Evolutionary conservation across 2,797 vertebrate species (phyloP), one percentile per base, ranked within the genome.

Genomic region (Sphaeramia orbicularis): DNA sequence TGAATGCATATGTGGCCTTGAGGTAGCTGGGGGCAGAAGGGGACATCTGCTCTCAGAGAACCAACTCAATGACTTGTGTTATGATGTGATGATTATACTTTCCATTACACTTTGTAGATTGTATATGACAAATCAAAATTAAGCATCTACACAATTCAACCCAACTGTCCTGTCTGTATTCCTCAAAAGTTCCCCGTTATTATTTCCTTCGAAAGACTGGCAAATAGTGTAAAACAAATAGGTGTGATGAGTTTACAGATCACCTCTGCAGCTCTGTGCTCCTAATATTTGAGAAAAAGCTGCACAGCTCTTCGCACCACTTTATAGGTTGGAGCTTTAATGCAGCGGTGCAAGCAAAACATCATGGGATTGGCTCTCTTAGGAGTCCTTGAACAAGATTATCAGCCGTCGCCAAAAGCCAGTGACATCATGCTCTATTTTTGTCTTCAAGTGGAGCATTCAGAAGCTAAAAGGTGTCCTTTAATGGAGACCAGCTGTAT

Each of bases 351-450:
- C 53, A 18, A 51, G 64, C 47, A 27, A 74, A 49, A 69, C 75
- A 24, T 48, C 58, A 36, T 64, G 76, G 38, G 45, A 66, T 40
- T 32, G 3, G 44, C 62, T 75, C 72, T 84, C 78, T 71, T 1
- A 41, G 65, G 76, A 80, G 67, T 75, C 83, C 83, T 86, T 80
- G 70, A 83, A 79, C 52, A 53, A 84, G 86, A 78, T 64, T 77
- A 67, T 88, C 64, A 80, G 87, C 63, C 42, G 65, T 82, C 65
- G 76, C 81, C 71, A 83, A 73, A 71, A 86, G 78, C 71, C 69
- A 4, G 71, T 92, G 91, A 92, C 87, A 87, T 92, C 87, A 92
- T 63, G 65, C 50, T 85, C 86, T 93, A 93, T 93, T 93, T 88
- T 85, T 86, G 79, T 76, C 70, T 41, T 79, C 73, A 85, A 93